Conservation (phyloP, 92 coral and sea anemone genomes). For the Epizoanthus stellaris region DNA sequence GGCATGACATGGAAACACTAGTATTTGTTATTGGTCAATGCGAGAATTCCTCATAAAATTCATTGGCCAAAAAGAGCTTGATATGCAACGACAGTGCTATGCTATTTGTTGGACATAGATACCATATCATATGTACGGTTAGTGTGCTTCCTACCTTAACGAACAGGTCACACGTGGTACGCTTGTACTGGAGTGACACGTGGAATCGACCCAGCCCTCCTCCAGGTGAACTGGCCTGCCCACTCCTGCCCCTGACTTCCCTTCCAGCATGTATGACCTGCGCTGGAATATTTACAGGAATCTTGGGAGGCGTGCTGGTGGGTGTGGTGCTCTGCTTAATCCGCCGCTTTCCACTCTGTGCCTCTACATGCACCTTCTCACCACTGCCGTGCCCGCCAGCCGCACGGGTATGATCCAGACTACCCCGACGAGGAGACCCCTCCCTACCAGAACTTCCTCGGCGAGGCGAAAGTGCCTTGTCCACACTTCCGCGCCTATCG, state of each 20-base stretch:
- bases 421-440: slow-evolving; percentile 51
- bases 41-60: too few relatives aligned
- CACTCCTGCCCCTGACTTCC: slow-evolving; percentile 64
- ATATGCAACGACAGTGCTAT: too few relatives aligned
- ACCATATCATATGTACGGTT: too few relatives aligned
- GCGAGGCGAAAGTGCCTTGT: slow-evolving; percentile 53
- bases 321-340: slow-evolving; percentile 44
- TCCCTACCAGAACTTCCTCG: slow-evolving; percentile 46
- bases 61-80: too few relatives aligned
- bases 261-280: slow-evolving; percentile 84
- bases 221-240: slow-evolving; percentile 44
- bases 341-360: slow-evolving; percentile 13
- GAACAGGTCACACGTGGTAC: slow-evolving; percentile 93
- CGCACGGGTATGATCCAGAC: slow-evolving; percentile 51
- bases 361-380: neutral
- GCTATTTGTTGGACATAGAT: too few relatives aligned
- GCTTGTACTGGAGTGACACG: slow-evolving; percentile 90
- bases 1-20: too few relatives aligned
- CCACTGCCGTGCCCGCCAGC: slow-evolving; percentile 29
- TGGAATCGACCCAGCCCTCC: slow-evolving; percentile 75
- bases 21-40: too few relatives aligned
- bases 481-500: slow-evolving; percentile 71
- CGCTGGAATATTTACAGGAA: slow-evolving; percentile 90
- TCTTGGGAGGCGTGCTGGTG: slow-evolving; percentile 68
- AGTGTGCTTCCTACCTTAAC: slow-evolving; percentile 70